Percentiles rank a stretch among this genome's conserved stretches.
phyloP scores from a whole-genome alignment of 2,797 vertebrate genomes.

The Argentina silus region DNA sequence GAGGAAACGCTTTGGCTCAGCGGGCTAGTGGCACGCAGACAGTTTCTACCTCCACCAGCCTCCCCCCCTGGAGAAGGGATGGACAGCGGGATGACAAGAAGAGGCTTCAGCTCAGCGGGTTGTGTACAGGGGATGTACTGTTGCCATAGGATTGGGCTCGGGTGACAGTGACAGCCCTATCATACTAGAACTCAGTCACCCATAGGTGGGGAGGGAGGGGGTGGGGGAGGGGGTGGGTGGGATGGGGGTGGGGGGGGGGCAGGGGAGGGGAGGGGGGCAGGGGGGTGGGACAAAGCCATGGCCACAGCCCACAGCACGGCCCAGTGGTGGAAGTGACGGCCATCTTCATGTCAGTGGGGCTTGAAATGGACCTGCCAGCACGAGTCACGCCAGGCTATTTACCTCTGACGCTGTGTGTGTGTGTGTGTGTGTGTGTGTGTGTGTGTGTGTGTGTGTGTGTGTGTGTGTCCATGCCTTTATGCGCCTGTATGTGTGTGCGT shows the following conservation, averaged over 20 bases:
- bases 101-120: background rate
- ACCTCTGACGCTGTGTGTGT: background rate
- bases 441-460: too few relatives aligned
- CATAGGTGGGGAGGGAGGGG: background rate
- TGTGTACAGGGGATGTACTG: too few relatives aligned
- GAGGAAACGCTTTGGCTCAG: too few relatives aligned
- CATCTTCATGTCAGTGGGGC: constrained; percentile 15
- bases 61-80: too few relatives aligned
- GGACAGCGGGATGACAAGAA: background rate
- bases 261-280: background rate
- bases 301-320: background rate
- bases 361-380: constrained; percentile 35
- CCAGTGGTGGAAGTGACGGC: background rate
- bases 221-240: too few relatives aligned
- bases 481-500: background rate
- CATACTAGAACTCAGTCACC: background rate
- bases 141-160: too few relatives aligned
- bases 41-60: too few relatives aligned
- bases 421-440: background rate
- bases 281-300: background rate
- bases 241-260: background rate
- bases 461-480: too few relatives aligned
- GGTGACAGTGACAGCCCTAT: background rate
- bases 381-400: constrained; percentile 36
- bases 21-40: too few relatives aligned